Conservation (phyloP, 2,888 invertebrate species). For the Amorpha juglandis region DNA sequence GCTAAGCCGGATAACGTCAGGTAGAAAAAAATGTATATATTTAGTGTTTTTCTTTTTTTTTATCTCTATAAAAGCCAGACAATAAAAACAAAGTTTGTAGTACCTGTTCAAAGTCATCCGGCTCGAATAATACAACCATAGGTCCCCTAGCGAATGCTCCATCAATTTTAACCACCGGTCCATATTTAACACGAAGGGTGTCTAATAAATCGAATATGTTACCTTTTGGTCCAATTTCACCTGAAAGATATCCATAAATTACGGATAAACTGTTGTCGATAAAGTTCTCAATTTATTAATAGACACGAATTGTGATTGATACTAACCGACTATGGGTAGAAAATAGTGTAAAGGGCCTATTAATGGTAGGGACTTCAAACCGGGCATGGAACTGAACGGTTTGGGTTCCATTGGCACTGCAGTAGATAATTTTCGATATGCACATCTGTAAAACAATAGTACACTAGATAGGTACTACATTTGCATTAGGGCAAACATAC, state of each 20-base stretch:
- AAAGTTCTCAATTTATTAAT: neutral
- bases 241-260: conserved; percentile 43
- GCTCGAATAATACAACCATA: conserved; percentile 67
- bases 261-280: neutral
- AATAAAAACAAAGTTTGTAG: neutral
- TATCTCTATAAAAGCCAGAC: neutral
- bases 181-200: conserved; percentile 57
- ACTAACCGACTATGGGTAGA: conserved; percentile 63
- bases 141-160: conserved; percentile 60
- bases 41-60: no score
- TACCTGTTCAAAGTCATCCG: conserved; percentile 63
- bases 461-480: neutral
- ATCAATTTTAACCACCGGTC: conserved; percentile 64
- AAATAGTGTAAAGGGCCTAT: conserved; percentile 69
- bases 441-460: conserved; percentile 24
- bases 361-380: conserved; percentile 63
- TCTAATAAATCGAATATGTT: conserved; percentile 57
- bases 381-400: conserved; percentile 65
- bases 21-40: no score
- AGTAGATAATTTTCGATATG: conserved; percentile 38
- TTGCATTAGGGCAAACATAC: no score
- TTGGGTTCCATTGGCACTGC: conserved; percentile 45
- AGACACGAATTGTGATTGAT: conserved; percentile 3
- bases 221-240: conserved; percentile 57
- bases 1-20: no score